A percentile compares a stretch with the other conserved stretches of the same genome.
Conservation (phyloP, 2,797 vertebrate species). For the Pangasius mekongensis region DNA sequence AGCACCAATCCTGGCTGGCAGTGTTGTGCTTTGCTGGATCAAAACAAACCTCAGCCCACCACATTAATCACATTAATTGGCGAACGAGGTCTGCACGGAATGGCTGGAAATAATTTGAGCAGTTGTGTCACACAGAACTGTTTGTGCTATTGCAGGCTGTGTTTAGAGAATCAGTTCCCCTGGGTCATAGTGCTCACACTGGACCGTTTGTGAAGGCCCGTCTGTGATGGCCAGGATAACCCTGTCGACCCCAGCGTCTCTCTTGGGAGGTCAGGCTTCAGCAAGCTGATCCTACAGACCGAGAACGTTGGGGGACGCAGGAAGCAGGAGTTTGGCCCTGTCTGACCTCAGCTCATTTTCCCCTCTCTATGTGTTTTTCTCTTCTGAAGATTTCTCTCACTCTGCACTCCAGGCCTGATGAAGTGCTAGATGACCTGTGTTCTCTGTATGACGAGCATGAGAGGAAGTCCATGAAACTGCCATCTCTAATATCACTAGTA, state of each 20-base stretch:
- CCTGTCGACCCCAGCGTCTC: constrained; percentile 43
- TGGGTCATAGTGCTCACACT: constrained; percentile 45
- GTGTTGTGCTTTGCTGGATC: constrained; percentile 39
- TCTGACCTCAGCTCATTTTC: constrained; percentile 67
- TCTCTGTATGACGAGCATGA: constrained; percentile 31
- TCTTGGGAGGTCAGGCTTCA: constrained; percentile 55
- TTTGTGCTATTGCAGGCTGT: constrained; percentile 51
- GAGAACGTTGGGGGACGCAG: constrained; percentile 52
- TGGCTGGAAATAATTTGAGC: constrained; percentile 61
- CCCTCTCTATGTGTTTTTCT: constrained; percentile 58
- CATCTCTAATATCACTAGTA: constrained; percentile 38
- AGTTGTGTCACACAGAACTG: constrained; percentile 53
- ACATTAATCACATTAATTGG: constrained; percentile 57
- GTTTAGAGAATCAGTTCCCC: constrained; percentile 51
- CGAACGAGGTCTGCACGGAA: constrained; percentile 28
- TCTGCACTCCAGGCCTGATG: constrained; percentile 52
- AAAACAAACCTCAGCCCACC: constrained; percentile 45
- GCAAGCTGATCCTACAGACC: constrained; percentile 51
- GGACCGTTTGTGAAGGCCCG: constrained; percentile 50
- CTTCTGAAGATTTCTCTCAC: constrained; percentile 52
- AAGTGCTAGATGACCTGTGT: constrained; percentile 54
- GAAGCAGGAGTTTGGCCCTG: constrained; percentile 67
- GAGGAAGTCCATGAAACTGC: constrained; percentile 15
- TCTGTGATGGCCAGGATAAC: constrained; percentile 49
- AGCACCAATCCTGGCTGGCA: constrained; percentile 20